Percentiles rank a stretch among this genome's conserved stretches.
These are phyloP conservation scores for Sminthopsis crassicaudata DNA, from an alignment of 2,113 vertebrate species.

Conservation along the genomic window DNA sequence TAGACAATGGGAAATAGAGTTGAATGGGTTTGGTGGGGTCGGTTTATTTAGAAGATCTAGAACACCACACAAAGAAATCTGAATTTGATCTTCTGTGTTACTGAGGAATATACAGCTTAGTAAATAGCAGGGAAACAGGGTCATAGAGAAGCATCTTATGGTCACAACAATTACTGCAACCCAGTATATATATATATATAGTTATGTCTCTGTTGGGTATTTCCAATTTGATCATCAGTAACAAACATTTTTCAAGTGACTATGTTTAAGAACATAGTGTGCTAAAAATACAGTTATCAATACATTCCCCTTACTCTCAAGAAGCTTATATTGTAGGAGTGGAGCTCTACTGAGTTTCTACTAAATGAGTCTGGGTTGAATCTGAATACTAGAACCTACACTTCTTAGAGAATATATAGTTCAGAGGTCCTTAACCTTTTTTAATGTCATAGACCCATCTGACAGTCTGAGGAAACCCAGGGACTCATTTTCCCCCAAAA, in stretches of 20 bases:
- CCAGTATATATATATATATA: not conserved
- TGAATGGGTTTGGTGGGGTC: not conserved
- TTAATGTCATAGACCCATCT: not conserved
- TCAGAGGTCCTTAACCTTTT: not conserved
- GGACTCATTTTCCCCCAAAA: not conserved
- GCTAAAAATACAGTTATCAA: conserved; percentile 27
- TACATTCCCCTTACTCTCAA: conserved; percentile 26
- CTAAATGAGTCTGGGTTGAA: not conserved
- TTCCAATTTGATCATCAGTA: not conserved
- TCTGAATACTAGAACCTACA: not conserved
- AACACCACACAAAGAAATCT: not conserved
- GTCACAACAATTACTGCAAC: not conserved
- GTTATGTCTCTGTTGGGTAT: not conserved
- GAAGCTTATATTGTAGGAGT: conserved; percentile 18
- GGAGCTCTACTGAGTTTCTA: not conserved
- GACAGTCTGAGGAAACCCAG: not conserved
- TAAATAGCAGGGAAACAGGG: not conserved
- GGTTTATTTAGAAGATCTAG: not conserved
- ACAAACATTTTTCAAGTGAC: not conserved
- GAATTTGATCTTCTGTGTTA: not conserved
- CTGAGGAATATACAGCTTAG: not conserved
- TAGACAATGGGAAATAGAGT: not conserved
- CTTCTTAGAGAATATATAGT: not conserved
- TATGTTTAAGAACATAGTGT: not conserved
- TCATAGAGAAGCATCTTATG: not conserved